Evolutionary conservation across 1,140 invertebrate genomes (phyloP), one percentile per base, ranked within the genome.

Genomic region (Coelopa frigida): DNA sequence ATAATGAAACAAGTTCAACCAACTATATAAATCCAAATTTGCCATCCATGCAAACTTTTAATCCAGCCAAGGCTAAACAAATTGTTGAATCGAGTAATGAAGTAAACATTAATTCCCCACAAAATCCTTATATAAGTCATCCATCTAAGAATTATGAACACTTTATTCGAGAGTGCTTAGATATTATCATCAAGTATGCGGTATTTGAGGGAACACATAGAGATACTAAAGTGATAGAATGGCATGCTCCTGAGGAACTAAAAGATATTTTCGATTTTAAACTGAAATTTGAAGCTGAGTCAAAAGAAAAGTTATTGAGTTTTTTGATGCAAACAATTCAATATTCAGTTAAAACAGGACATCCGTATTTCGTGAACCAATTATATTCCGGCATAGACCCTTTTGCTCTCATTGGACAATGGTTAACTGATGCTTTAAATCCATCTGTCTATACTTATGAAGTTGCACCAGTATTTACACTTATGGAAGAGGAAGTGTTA

Each of bases 391-490:
- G 84, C 4, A 71, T 90, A 17, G 88, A 91, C 66, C 86, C 86
- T 0, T 90, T 89, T 49, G 88, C 85, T 2, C 68, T 93, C 22
- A 73, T 85, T 23, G 89, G 84, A 0, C 86, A 90, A 61, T 89
- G 87, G 85, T 68, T 90, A 39, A 85, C 84, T 4, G 86, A 89
- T 57, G 83, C 87, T 5, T 70, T 93, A 4, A 92, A 93, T 70
- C 83, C 87, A 0, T 89, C 85, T 49, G 86, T 89, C 0, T 91
- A 93, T 61, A 93, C 89, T 0, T 93, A 86, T 57, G 89, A 93
- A 72, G 88, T 93, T 12, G 84, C 88, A 1, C 89, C 89, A 2
- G 84, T 90, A 0, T 89, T 92, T 57, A 86, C 84, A 1, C 59
- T 92, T 0, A 89, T 91, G 85, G 89, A 93, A 55, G 84, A 88